A percentile compares a stretch with the other conserved stretches of the same genome.
phyloP scores from a whole-genome alignment of 2,888 invertebrate species.

The Eristalis pertinax region DNA sequence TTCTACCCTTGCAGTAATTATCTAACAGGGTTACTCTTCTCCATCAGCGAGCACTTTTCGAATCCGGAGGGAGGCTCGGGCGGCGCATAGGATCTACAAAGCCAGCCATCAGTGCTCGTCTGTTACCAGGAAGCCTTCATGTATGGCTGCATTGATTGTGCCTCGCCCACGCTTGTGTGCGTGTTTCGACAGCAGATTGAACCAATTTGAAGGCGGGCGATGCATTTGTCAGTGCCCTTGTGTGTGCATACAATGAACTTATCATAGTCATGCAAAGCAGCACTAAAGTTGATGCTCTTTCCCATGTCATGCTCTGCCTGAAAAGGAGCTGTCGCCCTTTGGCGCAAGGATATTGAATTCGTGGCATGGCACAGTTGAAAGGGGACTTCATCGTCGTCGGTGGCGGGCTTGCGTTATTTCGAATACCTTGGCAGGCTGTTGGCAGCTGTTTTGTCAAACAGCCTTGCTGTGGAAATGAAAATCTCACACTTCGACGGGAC shows the following conservation, averaged over 20 bases:
- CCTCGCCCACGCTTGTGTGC: neutral
- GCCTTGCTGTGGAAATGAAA: slow-evolving; percentile 42
- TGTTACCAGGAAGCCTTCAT: slow-evolving; percentile 5
- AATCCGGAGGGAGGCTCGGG: neutral
- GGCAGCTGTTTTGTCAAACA: slow-evolving; percentile 49
- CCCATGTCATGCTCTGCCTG: neutral
- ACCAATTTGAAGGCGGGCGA: neutral
- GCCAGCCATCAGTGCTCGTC: neutral
- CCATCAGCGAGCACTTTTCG: slow-evolving; percentile 1
- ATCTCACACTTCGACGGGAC: slow-evolving; percentile 52
- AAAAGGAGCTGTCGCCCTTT: slow-evolving; percentile 26
- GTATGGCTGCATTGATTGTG: neutral
- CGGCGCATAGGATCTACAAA: slow-evolving; percentile 15
- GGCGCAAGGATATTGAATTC: slow-evolving; percentile 65
- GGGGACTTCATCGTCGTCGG: slow-evolving; percentile 34
- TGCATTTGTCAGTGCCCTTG: slow-evolving; percentile 28
- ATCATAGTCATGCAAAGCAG: slow-evolving; percentile 53
- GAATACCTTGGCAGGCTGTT: slow-evolving; percentile 14
- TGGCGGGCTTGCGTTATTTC: slow-evolving; percentile 34
- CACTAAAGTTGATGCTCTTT: slow-evolving; percentile 9
- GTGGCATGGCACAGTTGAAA: slow-evolving; percentile 59
- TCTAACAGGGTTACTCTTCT: slow-evolving; percentile 53
- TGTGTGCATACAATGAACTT: slow-evolving; percentile 59
- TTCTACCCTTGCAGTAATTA: slow-evolving; percentile 43
- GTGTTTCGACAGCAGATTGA: slow-evolving; percentile 26